A percentile compares a stretch with the other conserved stretches of the same genome.
Evolutionary conservation across 2,888 invertebrate species (phyloP).

Genomic region (Watsonalla binaria): DNA sequence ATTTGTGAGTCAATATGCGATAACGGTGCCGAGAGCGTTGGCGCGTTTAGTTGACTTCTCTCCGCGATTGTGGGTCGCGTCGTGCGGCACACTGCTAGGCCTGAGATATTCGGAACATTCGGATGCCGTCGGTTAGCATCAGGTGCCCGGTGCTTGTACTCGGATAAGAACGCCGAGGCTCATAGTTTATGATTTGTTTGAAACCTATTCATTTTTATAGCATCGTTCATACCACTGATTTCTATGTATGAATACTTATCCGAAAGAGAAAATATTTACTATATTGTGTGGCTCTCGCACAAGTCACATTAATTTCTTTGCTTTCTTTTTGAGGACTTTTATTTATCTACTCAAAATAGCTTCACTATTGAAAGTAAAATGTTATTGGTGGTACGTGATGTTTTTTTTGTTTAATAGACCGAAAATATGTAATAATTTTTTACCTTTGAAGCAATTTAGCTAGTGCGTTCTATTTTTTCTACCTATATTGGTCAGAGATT

Average conservation of each 20-base stretch:
- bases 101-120: constrained; percentile 33
- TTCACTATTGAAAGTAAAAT: constrained; percentile 61
- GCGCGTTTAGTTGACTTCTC: constrained; percentile 50
- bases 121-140: constrained; percentile 21
- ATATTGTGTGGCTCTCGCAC: constrained; percentile 33
- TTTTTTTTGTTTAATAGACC: constrained; percentile 17
- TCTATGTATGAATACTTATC: constrained; percentile 34
- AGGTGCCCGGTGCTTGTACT: constrained; percentile 21
- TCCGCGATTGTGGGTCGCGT: constrained; percentile 57
- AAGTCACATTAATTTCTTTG: constrained; percentile 55
- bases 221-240: constrained; percentile 12
- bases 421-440: neutral
- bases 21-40: constrained; percentile 67
- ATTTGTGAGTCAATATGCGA: constrained; percentile 68
- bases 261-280: constrained; percentile 56
- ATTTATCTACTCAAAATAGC: constrained; percentile 52
- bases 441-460: neutral
- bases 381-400: constrained; percentile 45
- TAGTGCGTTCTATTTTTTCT: too few relatives aligned
- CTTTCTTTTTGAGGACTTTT: constrained; percentile 59
- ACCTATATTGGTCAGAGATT: too few relatives aligned
- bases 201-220: constrained; percentile 8
- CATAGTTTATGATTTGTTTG: constrained; percentile 12
- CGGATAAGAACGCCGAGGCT: constrained; percentile 6
- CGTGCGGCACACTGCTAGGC: constrained; percentile 46